Percentiles rank a stretch among this genome's conserved stretches.
These are phyloP conservation scores for Caenorhabditis panamensis DNA, from an alignment of 2,888 invertebrate genomes.

Conservation along the genomic window DNA sequence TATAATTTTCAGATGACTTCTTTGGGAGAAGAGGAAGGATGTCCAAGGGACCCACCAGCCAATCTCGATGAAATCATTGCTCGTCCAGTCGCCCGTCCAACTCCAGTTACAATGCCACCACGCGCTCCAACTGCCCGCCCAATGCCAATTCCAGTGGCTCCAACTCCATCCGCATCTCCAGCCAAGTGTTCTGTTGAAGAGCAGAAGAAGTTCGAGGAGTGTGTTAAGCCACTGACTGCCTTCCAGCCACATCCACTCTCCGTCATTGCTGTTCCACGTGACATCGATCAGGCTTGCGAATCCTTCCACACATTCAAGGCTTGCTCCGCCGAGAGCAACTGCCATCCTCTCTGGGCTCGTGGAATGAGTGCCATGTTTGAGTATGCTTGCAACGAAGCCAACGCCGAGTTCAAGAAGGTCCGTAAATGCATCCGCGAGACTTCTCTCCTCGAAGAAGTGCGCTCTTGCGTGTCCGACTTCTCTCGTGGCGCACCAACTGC, in stretches of 20 bases:
- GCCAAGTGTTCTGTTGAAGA: conserved; percentile 71
- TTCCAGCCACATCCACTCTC: conserved; percentile 80
- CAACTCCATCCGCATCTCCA: conserved; percentile 51
- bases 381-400: conserved; percentile 77
- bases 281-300: conserved; percentile 78
- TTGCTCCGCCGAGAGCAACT: conserved; percentile 65
- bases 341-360: conserved; percentile 78
- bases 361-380: conserved; percentile 81
- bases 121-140: conserved; percentile 60
- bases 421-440: conserved; percentile 61
- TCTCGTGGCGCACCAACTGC: conserved; percentile 79
- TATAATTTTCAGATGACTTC: conserved; percentile 70
- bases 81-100: conserved; percentile 70
- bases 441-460: conserved; percentile 62
- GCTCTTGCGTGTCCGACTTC: conserved; percentile 76
- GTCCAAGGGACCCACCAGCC: conserved; percentile 72
- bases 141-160: conserved; percentile 61
- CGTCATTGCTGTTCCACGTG: conserved; percentile 77
- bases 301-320: conserved; percentile 76
- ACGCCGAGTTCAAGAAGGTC: conserved; percentile 71
- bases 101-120: conserved; percentile 64
- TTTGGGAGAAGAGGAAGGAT: conserved; percentile 78
- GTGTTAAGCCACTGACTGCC: conserved; percentile 77
- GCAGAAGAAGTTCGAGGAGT: conserved; percentile 75
- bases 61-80: conserved; percentile 77